Base-by-base conservation (phyloP, 2,888 invertebrate species). In the Odontothrips loti region DNA sequence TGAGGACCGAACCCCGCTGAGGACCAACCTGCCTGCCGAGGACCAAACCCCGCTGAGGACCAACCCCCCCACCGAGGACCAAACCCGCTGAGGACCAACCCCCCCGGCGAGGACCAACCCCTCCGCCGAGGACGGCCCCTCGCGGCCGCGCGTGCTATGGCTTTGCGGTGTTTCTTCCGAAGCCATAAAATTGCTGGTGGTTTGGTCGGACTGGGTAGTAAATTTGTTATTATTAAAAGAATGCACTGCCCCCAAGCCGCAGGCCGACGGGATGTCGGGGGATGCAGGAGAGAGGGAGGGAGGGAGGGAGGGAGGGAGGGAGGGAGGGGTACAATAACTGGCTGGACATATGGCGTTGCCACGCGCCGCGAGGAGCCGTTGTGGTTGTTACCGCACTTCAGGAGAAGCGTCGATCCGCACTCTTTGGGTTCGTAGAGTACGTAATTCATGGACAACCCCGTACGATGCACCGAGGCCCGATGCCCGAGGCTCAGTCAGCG, bases 181-280 rank as follows among this genome's bases (percentile, higher is more conserved):
- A 20, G 68, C 27, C 68, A 12, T 75, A 75, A 75, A 75, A n/a
- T 27, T 23, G 23, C 68, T n/a, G 68, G 68, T 2, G 58, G 58
- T 58, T 43, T 15, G 58, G n/a, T 10, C 51, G 51, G 3, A 10
- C 58, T 27, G 68, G 23, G 27, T 27, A 75, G 68, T 75, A 75
- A 75, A 75, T 75, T 75, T 27, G 23, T 75, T 75, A 58, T 58
- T 58, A 75, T 75, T 75, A 75, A 75, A 75, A 75, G 23, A 75
- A 75, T 58, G 34, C 34, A 6, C n/a, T n/a, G n/a, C n/a, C n/a
- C n/a, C n/a, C 34, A 58, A 17, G 58, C 20, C 58, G 58, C 17
- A 0, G 58, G 0, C n/a, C n/a, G 15, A 17, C 58, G 17, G 51
- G 12, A 8, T n/a, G 51, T 51, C 1, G 9, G 51, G 51, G 51